A percentile compares a stretch with the other conserved stretches of the same genome.
Conservation (phyloP, 1,140 invertebrate species). For the Adoxophyes honmai region DNA sequence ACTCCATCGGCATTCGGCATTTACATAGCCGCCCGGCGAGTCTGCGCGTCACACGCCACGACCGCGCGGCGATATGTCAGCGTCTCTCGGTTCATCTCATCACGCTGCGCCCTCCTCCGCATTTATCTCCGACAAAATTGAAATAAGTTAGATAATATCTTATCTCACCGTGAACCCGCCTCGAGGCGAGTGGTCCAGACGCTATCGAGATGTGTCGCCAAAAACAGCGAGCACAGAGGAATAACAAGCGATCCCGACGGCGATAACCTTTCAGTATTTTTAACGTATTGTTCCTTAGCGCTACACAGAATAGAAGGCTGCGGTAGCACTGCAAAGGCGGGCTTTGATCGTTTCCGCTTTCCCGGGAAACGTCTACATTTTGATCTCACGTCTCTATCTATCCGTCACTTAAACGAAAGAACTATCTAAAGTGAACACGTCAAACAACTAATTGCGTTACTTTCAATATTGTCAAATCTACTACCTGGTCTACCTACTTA, state of each 20-base stretch:
- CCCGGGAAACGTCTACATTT: too few species aligned
- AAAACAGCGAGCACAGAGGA: conserved; percentile 32
- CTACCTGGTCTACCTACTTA: too few species aligned
- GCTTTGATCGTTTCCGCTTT: too few species aligned
- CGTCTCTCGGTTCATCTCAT: conserved; percentile 11
- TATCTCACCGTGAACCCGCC: conserved; percentile 30
- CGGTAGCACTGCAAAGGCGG: too few species aligned
- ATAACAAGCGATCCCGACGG: conserved; percentile 26
- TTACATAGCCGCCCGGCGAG: conserved; percentile 50
- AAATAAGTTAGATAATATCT: conserved; percentile 45
- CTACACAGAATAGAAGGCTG: too few species aligned
- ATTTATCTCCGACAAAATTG: conserved; percentile 43
- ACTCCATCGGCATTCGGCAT: conserved; percentile 68
- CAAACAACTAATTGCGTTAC: too few species aligned
- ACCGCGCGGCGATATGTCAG: conserved; percentile 15
- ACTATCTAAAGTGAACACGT: too few species aligned
- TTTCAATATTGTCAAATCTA: too few species aligned
- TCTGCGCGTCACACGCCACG: conserved; percentile 21
- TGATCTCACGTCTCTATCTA: too few species aligned
- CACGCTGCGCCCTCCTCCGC: conserved; percentile 24
- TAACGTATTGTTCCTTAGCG: too few species aligned
- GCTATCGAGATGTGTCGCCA: conserved; percentile 41
- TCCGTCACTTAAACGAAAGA: too few species aligned
- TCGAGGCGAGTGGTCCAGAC: conserved; percentile 38
- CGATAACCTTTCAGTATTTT: conserved; percentile 8